Evolutionary conservation across 2,113 vertebrate species (phyloP).

Genomic region (Tetrao urogallus): DNA sequence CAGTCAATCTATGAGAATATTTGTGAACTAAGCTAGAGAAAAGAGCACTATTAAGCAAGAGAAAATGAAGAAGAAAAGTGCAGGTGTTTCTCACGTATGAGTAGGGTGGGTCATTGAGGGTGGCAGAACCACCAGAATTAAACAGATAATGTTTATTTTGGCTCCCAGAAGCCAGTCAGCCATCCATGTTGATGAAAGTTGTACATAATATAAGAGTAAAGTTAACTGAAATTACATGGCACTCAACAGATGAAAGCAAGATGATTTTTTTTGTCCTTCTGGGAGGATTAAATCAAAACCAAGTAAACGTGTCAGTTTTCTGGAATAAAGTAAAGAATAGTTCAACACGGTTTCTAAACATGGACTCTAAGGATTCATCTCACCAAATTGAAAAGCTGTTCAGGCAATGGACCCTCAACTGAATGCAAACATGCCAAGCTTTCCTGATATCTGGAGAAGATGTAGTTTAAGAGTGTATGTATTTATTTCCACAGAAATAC

Average conservation of each 20-base stretch:
- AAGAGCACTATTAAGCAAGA: neutral
- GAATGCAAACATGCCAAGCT: neutral
- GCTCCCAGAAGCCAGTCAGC: neutral
- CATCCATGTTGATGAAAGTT: neutral
- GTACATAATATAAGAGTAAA: neutral
- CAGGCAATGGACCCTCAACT: neutral
- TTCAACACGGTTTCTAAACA: neutral
- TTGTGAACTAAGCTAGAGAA: neutral
- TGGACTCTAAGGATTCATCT: neutral
- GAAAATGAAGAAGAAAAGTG: neutral
- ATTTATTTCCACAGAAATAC: neutral
- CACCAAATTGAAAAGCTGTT: neutral
- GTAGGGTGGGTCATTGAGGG: neutral
- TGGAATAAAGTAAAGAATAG: neutral
- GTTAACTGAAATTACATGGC: neutral
- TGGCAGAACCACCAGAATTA: neutral
- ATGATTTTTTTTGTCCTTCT: neutral
- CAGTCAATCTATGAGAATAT: neutral
- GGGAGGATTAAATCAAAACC: neutral
- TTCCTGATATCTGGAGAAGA: neutral
- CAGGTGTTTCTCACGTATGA: neutral
- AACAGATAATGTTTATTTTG: neutral
- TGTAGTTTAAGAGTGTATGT: neutral
- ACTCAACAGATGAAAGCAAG: slow-evolving; percentile 3
- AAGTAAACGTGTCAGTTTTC: neutral